These are phyloP conservation scores for Diabrotica undecimpunctata DNA, from an alignment of 1,140 invertebrate species.

Conservation along the genomic window DNA sequence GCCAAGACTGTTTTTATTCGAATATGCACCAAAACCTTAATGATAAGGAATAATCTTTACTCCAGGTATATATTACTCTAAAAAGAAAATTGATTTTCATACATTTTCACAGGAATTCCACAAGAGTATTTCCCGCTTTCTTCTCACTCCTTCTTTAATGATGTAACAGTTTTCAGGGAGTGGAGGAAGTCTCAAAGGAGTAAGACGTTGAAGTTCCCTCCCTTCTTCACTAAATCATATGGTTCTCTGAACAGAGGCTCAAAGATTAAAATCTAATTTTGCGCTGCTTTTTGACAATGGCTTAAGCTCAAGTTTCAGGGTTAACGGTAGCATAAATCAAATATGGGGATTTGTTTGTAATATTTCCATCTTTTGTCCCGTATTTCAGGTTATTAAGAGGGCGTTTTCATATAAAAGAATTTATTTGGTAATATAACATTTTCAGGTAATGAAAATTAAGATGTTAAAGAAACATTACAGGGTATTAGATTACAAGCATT, in stretches of 20 bases:
- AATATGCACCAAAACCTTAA: too few relatives aligned
- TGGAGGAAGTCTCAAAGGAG: not conserved
- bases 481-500: too few relatives aligned
- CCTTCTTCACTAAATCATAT: not conserved
- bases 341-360: not conserved
- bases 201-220: not conserved
- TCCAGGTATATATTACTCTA: too few relatives aligned
- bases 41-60: too few relatives aligned
- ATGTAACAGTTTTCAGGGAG: not conserved
- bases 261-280: conserved; percentile 3
- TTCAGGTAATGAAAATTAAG: too few relatives aligned
- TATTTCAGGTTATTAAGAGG: too few relatives aligned
- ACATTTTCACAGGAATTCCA: not conserved
- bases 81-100: too few relatives aligned
- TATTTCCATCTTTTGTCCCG: too few relatives aligned
- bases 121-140: not conserved
- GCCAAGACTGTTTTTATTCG: too few relatives aligned
- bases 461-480: too few relatives aligned
- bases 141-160: not conserved
- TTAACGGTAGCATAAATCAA: not conserved
- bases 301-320: not conserved
- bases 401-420: too few relatives aligned
- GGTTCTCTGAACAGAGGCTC: conserved; percentile 1
- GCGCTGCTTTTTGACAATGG: not conserved
- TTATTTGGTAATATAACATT: too few relatives aligned